Base-by-base conservation (phyloP, 1,140 invertebrate species). In the Thaumetopoea pityocampa region DNA sequence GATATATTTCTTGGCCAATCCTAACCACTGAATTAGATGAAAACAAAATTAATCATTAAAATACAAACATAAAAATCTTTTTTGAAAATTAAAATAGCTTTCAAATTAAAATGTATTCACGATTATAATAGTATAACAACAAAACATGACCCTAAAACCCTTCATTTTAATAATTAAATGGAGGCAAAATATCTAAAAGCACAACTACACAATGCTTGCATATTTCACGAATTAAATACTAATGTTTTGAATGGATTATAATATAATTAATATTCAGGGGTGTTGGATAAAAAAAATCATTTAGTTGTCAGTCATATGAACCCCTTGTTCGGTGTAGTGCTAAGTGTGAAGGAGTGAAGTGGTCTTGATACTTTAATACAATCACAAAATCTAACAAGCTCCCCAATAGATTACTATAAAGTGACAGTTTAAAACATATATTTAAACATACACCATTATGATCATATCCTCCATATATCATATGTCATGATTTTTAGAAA, bases 211-310 rank as follows among this genome's bases (percentile, higher is more conserved):
- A 43, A 46, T 44, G 46, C 41, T n/a, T 28, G 37, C 57, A 70
- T 67, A 78, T 74, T 72, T 59, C 35, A 19, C 55, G 62, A 60
- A 73, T 78, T 76, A 70, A 51, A 51, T 45, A 52, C 27, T 55
- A 58, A 60, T 50, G 10, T 33, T 41, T 22, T 48, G 45, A 48
- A 45, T 62, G 33, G 35, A 48, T 51, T 51, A 49, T 50, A 51
- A 40, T 27, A 49, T 72, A 72, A 79, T 79, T 77, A 77, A 77
- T 79, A 79, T 74, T 68, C 70, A 72, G 58, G 38, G 28, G 57
- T 53, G 18, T 76, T 62, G 53, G 69, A 64, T 55, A 56, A 72
- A 67, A 65, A 61, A 59, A 63, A 61, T 69, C 63, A 56, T 76
- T 80, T 59, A 77, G 44, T 40, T 63, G 74, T 79, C 74, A 68